These are phyloP conservation scores for Eristalinus aeneus DNA, from an alignment of 2,888 invertebrate species.

Conservation along the genomic window DNA sequence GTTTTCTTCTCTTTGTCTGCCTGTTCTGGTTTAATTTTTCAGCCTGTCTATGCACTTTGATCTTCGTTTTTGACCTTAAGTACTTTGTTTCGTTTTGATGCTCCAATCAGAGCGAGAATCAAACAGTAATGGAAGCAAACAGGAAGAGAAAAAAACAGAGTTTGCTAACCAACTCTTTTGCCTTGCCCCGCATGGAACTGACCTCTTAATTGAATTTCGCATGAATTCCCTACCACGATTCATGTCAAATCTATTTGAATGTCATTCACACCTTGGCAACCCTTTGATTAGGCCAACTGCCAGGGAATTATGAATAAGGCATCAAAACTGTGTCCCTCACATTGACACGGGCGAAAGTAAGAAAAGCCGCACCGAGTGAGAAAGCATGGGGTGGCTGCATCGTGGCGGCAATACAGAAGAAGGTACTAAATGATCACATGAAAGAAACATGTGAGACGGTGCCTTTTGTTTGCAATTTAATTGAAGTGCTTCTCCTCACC, in stretches of 20 bases:
- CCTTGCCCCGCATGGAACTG: not conserved
- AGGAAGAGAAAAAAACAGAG: not conserved
- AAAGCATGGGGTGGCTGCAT: not conserved
- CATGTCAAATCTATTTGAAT: slow-evolving; percentile 19
- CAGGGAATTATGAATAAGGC: slow-evolving; percentile 41
- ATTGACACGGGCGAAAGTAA: slow-evolving; percentile 16
- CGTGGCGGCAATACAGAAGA: slow-evolving; percentile 13
- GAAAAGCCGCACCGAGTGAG: not conserved
- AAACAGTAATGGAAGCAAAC: slow-evolving; percentile 8
- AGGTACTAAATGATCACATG: slow-evolving; percentile 45
- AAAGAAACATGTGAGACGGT: slow-evolving; percentile 44
- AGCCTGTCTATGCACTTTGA: not conserved
- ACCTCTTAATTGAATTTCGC: slow-evolving; percentile 28
- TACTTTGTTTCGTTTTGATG: not conserved
- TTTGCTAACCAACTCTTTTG: slow-evolving; percentile 43
- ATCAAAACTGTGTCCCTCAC: not conserved
- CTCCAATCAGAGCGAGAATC: slow-evolving; percentile 19
- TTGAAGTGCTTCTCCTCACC: not conserved
- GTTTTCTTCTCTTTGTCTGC: not conserved
- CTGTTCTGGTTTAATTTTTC: not conserved
- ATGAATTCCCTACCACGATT: slow-evolving; percentile 23
- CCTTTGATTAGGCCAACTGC: slow-evolving; percentile 34
- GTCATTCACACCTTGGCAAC: slow-evolving; percentile 2
- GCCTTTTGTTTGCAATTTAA: slow-evolving; percentile 47
- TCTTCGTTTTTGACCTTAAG: slow-evolving; percentile 18